Percentiles rank a stretch among this genome's conserved stretches.
phyloP scores from a whole-genome alignment of 2,888 invertebrate species.

The Diarsia mendica region DNA sequence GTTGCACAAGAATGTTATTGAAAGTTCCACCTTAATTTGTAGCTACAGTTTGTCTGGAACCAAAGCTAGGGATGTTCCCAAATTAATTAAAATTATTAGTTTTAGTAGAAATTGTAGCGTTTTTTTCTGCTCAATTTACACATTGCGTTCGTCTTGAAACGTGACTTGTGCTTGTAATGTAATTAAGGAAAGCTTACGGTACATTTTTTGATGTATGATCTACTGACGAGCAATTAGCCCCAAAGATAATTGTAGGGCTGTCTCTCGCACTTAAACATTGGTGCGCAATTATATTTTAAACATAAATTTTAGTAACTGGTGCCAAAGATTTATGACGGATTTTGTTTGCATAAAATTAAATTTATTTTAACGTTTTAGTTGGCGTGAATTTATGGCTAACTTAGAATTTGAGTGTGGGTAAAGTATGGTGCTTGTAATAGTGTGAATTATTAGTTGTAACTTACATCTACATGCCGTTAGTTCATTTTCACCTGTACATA shows the following conservation, averaged over 20 bases:
- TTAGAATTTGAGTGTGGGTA: neutral
- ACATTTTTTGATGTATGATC: conserved; percentile 70
- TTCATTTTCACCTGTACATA: neutral
- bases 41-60: conserved; percentile 72
- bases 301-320: conserved; percentile 54
- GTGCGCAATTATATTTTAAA: conserved; percentile 69
- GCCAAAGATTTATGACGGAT: conserved; percentile 50
- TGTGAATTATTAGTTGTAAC: neutral
- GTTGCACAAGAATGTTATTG: conserved; percentile 88
- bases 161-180: conserved; percentile 69
- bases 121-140: conserved; percentile 75
- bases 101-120: conserved; percentile 73
- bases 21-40: conserved; percentile 87
- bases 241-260: conserved; percentile 73
- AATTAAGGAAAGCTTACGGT: conserved; percentile 73
- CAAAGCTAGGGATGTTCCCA: conserved; percentile 35
- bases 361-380: conserved; percentile 17
- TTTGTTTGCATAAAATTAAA: conserved; percentile 48
- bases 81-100: conserved; percentile 50
- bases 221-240: conserved; percentile 77
- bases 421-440: neutral
- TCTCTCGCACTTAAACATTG: conserved; percentile 69
- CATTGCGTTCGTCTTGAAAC: conserved; percentile 68
- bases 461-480: rapidly evolving
- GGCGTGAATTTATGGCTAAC: conserved; percentile 11